Evolutionary conservation across 2,888 invertebrate genomes (phyloP).

Genomic region (Palloptera scutellata): DNA sequence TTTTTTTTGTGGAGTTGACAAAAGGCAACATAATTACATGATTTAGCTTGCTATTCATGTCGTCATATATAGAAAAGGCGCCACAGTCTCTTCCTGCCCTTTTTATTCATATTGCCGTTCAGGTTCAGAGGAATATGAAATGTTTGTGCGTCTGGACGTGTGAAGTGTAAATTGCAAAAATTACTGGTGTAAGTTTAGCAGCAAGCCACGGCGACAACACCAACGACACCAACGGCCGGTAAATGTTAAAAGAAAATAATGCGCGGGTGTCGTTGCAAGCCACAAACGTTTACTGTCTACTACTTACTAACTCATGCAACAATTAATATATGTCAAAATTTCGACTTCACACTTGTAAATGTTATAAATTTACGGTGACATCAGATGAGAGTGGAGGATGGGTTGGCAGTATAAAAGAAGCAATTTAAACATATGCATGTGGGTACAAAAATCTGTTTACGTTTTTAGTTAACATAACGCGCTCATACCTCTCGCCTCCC

Average conservation of each 20-base stretch:
- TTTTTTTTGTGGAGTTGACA: slow-evolving; percentile 41
- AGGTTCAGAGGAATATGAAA: no score
- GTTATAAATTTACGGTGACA: slow-evolving; percentile 11
- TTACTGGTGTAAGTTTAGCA: slow-evolving; percentile 1
- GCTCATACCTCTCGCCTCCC: no score
- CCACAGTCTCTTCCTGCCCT: slow-evolving; percentile 19
- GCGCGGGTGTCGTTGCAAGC: slow-evolving; percentile 30
- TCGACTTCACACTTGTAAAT: slow-evolving; percentile 8
- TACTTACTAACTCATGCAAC: slow-evolving; percentile 49
- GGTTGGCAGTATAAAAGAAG: not conserved
- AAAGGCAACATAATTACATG: slow-evolving; percentile 62
- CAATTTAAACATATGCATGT: not conserved
- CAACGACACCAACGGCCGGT: no score
- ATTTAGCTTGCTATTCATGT: slow-evolving; percentile 59
- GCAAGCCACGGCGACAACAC: not conserved
- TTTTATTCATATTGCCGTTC: not conserved
- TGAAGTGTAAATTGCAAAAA: slow-evolving; percentile 20
- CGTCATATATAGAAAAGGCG: slow-evolving; percentile 23
- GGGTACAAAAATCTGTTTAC: no score
- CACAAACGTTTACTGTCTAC: slow-evolving; percentile 40
- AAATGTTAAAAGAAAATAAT: not conserved
- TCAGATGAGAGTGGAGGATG: not conserved
- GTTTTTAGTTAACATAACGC: no score
- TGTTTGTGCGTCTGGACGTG: slow-evolving; percentile 12
- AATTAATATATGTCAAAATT: slow-evolving; percentile 57